These are phyloP conservation scores for Sceloporus undulatus DNA, from an alignment of 2,113 vertebrate species.

Conservation along the genomic window DNA sequence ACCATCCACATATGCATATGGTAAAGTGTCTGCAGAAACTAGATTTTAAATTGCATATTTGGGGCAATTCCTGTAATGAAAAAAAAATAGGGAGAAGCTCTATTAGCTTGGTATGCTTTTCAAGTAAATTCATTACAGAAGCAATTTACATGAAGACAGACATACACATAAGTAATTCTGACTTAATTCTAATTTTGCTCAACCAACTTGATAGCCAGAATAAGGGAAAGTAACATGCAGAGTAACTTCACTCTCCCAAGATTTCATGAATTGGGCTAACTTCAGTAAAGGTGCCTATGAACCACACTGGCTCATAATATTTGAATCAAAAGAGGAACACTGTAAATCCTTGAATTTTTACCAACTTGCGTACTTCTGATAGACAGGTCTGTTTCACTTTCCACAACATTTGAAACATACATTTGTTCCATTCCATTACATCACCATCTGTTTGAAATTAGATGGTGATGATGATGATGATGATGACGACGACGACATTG, in stretches of 20 bases:
- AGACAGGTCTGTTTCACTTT: background rate
- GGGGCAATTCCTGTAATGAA: constrained; percentile 13
- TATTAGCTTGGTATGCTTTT: constrained; percentile 22
- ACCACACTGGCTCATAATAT: background rate
- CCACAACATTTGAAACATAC: no score
- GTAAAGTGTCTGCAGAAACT: background rate
- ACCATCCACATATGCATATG: background rate
- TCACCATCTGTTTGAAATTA: no score
- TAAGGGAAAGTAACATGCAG: background rate
- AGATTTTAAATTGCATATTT: constrained; percentile 17
- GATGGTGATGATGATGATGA: no score
- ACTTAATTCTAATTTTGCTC: constrained; percentile 5
- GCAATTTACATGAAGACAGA: constrained; percentile 13
- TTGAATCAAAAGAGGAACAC: background rate
- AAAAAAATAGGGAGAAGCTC: background rate
- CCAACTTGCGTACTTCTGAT: background rate
- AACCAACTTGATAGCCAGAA: background rate
- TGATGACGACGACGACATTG: no score
- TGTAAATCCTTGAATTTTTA: background rate
- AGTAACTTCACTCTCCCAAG: background rate
- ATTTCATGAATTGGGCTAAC: background rate
- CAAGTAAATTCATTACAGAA: constrained; percentile 34
- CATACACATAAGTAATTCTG: constrained; percentile 1
- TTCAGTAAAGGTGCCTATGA: background rate
- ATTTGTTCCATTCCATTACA: no score